A percentile compares a stretch with the other conserved stretches of the same genome.
Conservation (phyloP, 1,140 invertebrate genomes). For the Papilio polytes region DNA sequence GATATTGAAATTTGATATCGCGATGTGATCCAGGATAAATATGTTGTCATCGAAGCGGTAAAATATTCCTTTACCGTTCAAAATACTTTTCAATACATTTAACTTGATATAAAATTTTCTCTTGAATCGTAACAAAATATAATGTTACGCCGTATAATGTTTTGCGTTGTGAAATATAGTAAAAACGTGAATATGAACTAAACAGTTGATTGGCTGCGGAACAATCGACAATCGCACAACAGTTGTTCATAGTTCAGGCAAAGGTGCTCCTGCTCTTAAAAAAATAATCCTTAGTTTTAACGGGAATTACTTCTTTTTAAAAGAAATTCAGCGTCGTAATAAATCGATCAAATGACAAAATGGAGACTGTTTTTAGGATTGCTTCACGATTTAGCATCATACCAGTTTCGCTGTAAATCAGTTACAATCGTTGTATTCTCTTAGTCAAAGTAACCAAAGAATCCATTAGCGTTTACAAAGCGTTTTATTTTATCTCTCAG, state of each 20-base stretch:
- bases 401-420: neutral
- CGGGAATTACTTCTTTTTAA: no score
- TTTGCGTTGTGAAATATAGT: neutral
- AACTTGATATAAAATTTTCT: neutral
- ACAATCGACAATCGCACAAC: no score
- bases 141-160: neutral
- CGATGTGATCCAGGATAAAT: constrained; percentile 25
- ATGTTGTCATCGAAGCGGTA: constrained; percentile 7
- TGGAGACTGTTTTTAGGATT: no score
- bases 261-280: no score
- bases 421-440: neutral
- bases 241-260: no score
- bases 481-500: neutral
- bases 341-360: no score
- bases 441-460: neutral
- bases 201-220: no score
- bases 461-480: neutral
- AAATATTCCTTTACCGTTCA: constrained; percentile 5
- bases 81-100: constrained; percentile 20
- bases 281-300: neutral
- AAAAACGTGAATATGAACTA: neutral
- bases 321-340: no score
- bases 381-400: neutral
- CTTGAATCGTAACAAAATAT: neutral
- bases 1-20: constrained; percentile 20